Evolutionary conservation across 2,113 vertebrate genomes (phyloP), one percentile per base, ranked within the genome.

Genomic region (Cephalopholis sonnerati): DNA sequence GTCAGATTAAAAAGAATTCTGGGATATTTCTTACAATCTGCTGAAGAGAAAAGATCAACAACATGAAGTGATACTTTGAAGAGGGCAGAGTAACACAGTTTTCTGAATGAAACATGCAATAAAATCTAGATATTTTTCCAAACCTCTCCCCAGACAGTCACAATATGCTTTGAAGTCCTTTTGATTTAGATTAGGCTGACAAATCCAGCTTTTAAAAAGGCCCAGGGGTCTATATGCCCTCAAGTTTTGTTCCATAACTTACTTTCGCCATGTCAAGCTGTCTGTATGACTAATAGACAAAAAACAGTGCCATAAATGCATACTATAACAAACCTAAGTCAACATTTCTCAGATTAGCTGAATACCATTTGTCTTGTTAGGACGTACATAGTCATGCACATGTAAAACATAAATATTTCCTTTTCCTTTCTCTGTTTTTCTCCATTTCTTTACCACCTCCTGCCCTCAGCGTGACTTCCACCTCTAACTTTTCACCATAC

Each of bases 381-480:
- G 1, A 20, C 53, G 15, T 17, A 18, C 5, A 51, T 32, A 48
- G 63, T 63, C n/a, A 50, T 78, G 54, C 39, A 29, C 36, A 44
- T 58, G 39, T 29, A 36, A 36, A 48, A 66, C 5, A 36, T 46
- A 15, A 17, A 64, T 25, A 54, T 54, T 18, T 59, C 4, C 48
- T 44, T 6, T 29, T 72, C 18, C 7, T n/a, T 20, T n/a, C 2
- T 17, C 25, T 36, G 32, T 36, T 36, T 27, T 24, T 24, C 25
- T 61, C 13, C 32, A 5, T 51, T 0, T 36, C 18, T 65, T 51
- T 46, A 7, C 4, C 27, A 73, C 44, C 24, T 53, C 41, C 57
- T 84, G 67, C 65, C 74, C 41, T 61, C 75, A 65, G 7, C 51
- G 48, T 41, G 48, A 62, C 65, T 62, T 55, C 68, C 27, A n/a